Percentiles rank a stretch among this genome's conserved stretches.
Conservation (phyloP, 2,888 invertebrate genomes). For the Epinotia brunnichana region DNA sequence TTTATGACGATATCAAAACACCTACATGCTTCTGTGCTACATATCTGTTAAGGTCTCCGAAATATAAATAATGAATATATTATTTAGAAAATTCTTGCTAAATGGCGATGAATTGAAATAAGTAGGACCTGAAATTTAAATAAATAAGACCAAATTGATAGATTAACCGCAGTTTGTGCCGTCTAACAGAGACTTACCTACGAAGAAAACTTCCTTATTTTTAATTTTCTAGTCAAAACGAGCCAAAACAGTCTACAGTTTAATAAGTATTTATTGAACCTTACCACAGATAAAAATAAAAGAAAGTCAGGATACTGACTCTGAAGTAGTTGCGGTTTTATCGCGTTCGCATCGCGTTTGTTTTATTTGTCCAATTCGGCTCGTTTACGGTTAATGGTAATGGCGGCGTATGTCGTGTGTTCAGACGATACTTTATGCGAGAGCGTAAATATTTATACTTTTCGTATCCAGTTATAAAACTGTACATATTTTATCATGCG, state of each 20-base stretch:
- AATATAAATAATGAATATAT: no score
- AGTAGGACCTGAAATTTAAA: neutral
- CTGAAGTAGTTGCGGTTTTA: slow-evolving; percentile 52
- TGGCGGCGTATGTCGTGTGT: slow-evolving; percentile 41
- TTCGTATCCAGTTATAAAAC: slow-evolving; percentile 19
- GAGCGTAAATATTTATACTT: slow-evolving; percentile 19
- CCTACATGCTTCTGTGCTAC: no score
- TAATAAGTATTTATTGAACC: neutral
- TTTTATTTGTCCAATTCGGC: slow-evolving; percentile 73
- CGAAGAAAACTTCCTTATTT: neutral
- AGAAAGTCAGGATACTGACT: slow-evolving; percentile 10
- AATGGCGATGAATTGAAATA: neutral
- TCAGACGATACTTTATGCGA: slow-evolving; percentile 28
- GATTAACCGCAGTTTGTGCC: no score
- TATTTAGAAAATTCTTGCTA: no score
- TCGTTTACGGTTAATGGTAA: slow-evolving; percentile 59
- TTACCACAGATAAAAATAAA: neutral
- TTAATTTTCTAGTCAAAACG: neutral
- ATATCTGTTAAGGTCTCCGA: no score
- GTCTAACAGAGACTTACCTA: no score
- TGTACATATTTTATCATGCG: neutral
- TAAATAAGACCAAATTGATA: no score
- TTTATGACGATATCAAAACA: no score
- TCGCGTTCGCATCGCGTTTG: slow-evolving; percentile 57
- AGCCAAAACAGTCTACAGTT: neutral